These are phyloP conservation scores for Pyrocoelia pectoralis DNA, from an alignment of 2,888 invertebrate species.

Conservation along the genomic window DNA sequence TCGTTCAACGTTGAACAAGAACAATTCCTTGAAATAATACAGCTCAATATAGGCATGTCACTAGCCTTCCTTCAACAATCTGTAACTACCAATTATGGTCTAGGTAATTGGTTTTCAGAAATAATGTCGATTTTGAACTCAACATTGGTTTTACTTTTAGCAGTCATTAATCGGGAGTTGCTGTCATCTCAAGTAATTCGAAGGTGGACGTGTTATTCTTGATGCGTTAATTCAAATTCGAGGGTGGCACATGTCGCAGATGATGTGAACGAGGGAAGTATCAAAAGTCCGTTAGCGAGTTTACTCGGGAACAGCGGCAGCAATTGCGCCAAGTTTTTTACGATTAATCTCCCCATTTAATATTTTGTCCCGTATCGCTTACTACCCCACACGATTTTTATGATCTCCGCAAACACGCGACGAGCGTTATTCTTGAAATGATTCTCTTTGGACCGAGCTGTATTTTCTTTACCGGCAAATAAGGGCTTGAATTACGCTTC, in stretches of 20 bases:
- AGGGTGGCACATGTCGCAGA: constrained; percentile 33
- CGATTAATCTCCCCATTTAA: constrained; percentile 46
- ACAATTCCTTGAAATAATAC: constrained; percentile 61
- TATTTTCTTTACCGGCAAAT: constrained; percentile 28
- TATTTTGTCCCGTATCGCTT: constrained; percentile 39
- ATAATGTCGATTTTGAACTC: constrained; percentile 59
- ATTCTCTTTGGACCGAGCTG: constrained; percentile 23
- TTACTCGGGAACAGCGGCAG: constrained; percentile 30
- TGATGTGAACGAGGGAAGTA: constrained; percentile 36
- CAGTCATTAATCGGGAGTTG: constrained; percentile 38
- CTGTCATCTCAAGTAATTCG: not conserved
- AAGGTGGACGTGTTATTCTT: constrained; percentile 16
- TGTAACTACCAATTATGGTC: constrained; percentile 61
- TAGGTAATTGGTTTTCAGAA: constrained; percentile 62
- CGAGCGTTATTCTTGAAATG: constrained; percentile 27
- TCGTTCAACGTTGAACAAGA: constrained; percentile 53
- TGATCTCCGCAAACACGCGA: constrained; percentile 37
- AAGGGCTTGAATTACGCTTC: constrained; percentile 38
- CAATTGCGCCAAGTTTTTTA: constrained; percentile 40
- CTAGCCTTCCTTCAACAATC: constrained; percentile 60
- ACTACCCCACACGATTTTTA: constrained; percentile 39
- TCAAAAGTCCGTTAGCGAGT: constrained; percentile 42
- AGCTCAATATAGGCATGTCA: constrained; percentile 60
- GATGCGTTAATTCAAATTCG: constrained; percentile 26
- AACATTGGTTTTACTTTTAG: constrained; percentile 54